Percentiles rank a stretch among this genome's conserved stretches.
These are phyloP conservation scores for Chelon labrosus DNA, from an alignment of 2,797 vertebrate genomes.

Conservation along the genomic window DNA sequence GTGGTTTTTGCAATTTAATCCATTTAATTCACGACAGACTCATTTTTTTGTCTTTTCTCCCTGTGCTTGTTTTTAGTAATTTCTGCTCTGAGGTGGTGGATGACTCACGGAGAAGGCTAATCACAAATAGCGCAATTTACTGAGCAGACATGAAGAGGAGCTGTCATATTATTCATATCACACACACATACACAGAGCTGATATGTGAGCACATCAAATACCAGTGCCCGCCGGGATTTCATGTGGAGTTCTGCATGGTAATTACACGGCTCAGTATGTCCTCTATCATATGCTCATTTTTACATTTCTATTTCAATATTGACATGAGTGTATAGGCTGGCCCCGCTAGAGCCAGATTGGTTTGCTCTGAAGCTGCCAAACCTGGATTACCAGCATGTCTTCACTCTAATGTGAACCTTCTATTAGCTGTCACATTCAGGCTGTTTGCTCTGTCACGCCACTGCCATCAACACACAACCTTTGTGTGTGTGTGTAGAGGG, in stretches of 20 bases:
- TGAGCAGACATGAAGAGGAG: constrained; percentile 30
- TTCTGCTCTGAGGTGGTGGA: constrained; percentile 16
- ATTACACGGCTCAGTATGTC: constrained; percentile 50
- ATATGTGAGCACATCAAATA: constrained; percentile 50
- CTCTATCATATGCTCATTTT: constrained; percentile 36
- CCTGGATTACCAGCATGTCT: constrained; percentile 36
- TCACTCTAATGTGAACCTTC: constrained; percentile 33
- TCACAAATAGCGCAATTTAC: constrained; percentile 29
- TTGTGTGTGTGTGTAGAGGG: constrained; percentile 5
- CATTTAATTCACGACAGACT: constrained; percentile 6
- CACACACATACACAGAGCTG: constrained; percentile 13
- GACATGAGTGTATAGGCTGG: constrained; percentile 21
- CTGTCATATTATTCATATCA: constrained; percentile 25
- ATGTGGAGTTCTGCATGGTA: constrained; percentile 44
- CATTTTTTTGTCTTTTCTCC: constrained; percentile 9
- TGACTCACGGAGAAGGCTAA: constrained; percentile 24
- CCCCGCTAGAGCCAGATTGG: constrained; percentile 2
- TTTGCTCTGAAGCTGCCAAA: constrained; percentile 30
- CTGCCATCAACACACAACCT: neutral
- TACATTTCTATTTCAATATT: constrained; percentile 51
- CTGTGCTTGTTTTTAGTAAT: constrained; percentile 22
- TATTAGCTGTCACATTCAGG: constrained; percentile 33
- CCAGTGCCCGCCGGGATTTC: constrained; percentile 17
- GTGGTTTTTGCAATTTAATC: constrained; percentile 22
- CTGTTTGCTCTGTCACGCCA: constrained; percentile 38